Evolutionary conservation across 2,797 vertebrate genomes (phyloP), one percentile per base, ranked within the genome.

Genomic region (Fratercula arctica): DNA sequence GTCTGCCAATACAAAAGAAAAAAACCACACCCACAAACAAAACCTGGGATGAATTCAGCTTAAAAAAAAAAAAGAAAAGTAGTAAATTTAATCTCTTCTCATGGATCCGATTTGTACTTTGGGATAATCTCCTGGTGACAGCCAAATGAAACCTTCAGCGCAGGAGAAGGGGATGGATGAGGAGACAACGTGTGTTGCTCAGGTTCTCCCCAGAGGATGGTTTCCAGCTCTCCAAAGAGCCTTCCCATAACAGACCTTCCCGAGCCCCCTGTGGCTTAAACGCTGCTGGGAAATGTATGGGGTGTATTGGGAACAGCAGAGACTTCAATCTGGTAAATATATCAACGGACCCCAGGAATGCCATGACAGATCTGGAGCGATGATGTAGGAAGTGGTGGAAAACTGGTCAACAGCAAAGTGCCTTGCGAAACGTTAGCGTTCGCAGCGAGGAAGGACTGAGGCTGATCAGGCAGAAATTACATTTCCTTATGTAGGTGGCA

Each of bases 391-490:
- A 45, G 26, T 5, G 57, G 53, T 56, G 37, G 67, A n/a, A 60
- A 29, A 26, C 2, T 15, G 89, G 86, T 45, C 63, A 66, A 25
- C 0, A 73, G 59, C 2, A 11, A 35, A 39, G 37, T 1, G 7
- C 69, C 89, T 45, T n/a, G 26, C 0, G 14, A 63, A 79, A 78
- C 4, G 2, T 9, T 3, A 10, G 23, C 4, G 1, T 50, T 81
- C 56, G 64, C 83, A 6, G 39, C 1, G 0, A 66, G 78, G 64
- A 48, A 87, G 56, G 56, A 41, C 73, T 25, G 12, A 63, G 83
- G 92, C 86, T 92, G 78, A 87, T 63, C 54, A 77, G 78, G 75
- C 74, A 92, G 83, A 81, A 94, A 87, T 74, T 20, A 33, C 74
- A 69, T 56, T 64, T 86, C 86, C 78, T 68, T 43, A 13, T 5